Conservation (phyloP, 2,113 vertebrate genomes). For the Dendrocopos noguchii region DNA sequence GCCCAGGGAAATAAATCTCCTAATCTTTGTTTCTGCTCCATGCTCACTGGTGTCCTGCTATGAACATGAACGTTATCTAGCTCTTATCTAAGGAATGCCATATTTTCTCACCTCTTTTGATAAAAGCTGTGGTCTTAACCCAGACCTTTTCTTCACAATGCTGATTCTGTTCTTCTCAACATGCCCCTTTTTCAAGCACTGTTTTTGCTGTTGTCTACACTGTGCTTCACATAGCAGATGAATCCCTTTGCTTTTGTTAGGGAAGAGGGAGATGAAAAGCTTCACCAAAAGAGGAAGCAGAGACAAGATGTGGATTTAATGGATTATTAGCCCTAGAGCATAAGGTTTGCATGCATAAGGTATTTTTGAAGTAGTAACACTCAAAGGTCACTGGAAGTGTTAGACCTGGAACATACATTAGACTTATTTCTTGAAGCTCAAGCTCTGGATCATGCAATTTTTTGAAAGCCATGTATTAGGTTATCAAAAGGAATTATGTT, state of each 20-base stretch:
- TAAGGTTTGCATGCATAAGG: not conserved
- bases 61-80: not conserved
- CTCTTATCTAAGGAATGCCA: not conserved
- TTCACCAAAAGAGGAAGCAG: conserved; percentile 13
- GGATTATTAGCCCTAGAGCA: not conserved
- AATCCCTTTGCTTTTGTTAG: not conserved
- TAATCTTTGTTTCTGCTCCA: not conserved
- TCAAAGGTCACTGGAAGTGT: not conserved
- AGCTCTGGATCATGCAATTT: accelerated
- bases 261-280: not conserved
- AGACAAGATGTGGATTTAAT: not conserved
- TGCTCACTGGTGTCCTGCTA: not conserved
- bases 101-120: not conserved
- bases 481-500: not conserved
- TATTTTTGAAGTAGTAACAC: not conserved
- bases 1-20: not conserved
- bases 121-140: not conserved
- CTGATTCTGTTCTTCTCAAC: not conserved
- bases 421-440: not conserved
- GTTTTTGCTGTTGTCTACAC: accelerated
- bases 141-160: not conserved
- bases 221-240: accelerated
- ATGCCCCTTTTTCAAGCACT: not conserved
- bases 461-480: not conserved
- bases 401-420: not conserved